Conservation (phyloP, 1,140 invertebrate genomes). For the Penaeus chinensis region DNA sequence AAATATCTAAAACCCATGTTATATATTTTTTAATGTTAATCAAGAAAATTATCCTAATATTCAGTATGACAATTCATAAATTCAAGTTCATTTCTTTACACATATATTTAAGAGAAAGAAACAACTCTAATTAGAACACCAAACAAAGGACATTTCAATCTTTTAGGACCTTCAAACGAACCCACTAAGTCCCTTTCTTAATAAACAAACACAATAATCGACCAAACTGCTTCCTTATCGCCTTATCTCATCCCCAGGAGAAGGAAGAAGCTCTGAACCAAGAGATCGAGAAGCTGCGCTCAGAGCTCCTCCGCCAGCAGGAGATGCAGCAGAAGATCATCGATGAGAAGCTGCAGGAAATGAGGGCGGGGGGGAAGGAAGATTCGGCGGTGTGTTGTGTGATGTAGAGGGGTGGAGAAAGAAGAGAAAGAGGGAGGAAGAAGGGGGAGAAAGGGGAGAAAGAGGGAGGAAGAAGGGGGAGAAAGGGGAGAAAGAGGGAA, state of each 20-base stretch:
- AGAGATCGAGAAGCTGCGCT: conserved; percentile 56
- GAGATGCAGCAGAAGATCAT: conserved; percentile 42
- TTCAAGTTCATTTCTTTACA: neutral
- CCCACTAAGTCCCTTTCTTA: too few species aligned
- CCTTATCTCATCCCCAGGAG: conserved; percentile 24
- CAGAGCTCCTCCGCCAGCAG: conserved; percentile 58
- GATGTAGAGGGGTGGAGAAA: neutral
- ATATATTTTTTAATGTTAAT: too few species aligned
- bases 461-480: too few species aligned
- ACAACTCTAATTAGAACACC: neutral
- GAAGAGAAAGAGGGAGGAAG: too few species aligned
- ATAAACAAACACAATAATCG: too few species aligned
- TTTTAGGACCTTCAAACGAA: too few species aligned
- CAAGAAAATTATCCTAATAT: too few species aligned
- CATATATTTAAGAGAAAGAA: neutral
- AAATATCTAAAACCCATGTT: too few species aligned
- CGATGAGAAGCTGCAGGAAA: conserved; percentile 34
- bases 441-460: too few species aligned
- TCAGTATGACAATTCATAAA: neutral
- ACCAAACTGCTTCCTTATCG: neutral
- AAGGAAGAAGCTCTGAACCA: conserved; percentile 61
- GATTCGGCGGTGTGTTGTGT: conserved; percentile 34
- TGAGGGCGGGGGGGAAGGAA: neutral
- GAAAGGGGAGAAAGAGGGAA: too few species aligned
- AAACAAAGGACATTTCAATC: neutral